Evolutionary conservation across 1,140 invertebrate species (phyloP).

Genomic region (Chelonus insularis): DNA sequence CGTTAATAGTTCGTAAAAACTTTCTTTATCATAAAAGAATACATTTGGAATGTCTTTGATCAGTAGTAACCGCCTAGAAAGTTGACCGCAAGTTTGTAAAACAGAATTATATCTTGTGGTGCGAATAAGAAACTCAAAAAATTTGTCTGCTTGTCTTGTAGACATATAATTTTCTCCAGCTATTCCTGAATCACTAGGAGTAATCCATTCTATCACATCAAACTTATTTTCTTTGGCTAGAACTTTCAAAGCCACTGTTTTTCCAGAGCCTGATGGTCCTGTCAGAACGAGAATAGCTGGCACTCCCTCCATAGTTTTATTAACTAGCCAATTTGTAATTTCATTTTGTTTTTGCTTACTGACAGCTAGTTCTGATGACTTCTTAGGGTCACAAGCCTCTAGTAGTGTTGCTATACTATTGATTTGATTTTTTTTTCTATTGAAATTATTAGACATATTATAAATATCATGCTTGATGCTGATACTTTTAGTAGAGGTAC

Average conservation of each 20-base stretch:
- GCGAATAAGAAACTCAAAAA: constrained; percentile 69
- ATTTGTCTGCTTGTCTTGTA: constrained; percentile 64
- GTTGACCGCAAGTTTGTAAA: constrained; percentile 57
- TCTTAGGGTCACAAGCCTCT: constrained; percentile 46
- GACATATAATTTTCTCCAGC: constrained; percentile 51
- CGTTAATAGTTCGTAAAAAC: constrained; percentile 68
- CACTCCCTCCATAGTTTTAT: constrained; percentile 44
- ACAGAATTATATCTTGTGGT: constrained; percentile 71
- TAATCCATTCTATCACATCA: constrained; percentile 72
- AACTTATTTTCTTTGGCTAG: constrained; percentile 65
- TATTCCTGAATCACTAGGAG: constrained; percentile 65
- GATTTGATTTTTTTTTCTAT: constrained; percentile 23
- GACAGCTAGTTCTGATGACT: constrained; percentile 42
- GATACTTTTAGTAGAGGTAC: no score
- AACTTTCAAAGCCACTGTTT: constrained; percentile 66
- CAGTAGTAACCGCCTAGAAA: constrained; percentile 59
- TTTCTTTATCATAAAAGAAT: constrained; percentile 64
- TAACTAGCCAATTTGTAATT: constrained; percentile 46
- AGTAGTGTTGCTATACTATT: constrained; percentile 42
- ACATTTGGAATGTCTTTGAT: constrained; percentile 79
- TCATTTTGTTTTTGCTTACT: constrained; percentile 54
- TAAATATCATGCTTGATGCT: background rate
- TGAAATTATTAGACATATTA: no score
- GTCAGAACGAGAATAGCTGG: constrained; percentile 67
- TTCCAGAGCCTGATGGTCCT: constrained; percentile 74